Evolutionary conservation across 2,888 invertebrate species (phyloP).

Genomic region (Eristalinus aeneus): DNA sequence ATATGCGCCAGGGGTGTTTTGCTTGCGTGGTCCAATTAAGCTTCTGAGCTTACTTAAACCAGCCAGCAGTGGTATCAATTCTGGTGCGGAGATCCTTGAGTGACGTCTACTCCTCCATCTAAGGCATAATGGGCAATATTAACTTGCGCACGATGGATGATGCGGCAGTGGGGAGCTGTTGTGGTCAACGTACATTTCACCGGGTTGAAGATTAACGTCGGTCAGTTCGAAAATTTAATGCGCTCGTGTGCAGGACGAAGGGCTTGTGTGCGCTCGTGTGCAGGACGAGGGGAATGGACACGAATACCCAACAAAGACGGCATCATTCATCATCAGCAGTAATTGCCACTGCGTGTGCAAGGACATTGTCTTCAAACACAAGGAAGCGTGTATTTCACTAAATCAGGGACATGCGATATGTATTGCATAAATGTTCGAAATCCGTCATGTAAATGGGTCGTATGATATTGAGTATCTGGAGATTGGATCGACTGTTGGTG

Average conservation of each 20-base stretch:
- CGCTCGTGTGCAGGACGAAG: not conserved
- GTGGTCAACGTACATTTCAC: too few relatives aligned
- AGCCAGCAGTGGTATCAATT: too few relatives aligned
- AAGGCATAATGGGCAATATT: constrained; percentile 3
- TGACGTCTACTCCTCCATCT: not conserved
- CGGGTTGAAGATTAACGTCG: constrained; percentile 21
- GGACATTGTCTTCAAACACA: not conserved
- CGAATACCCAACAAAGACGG: constrained; percentile 8
- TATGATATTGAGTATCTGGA: not conserved
- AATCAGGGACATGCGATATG: constrained; percentile 32
- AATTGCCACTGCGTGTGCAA: constrained; percentile 25
- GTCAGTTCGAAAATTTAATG: constrained; percentile 21
- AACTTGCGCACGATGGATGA: not conserved
- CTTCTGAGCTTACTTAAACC: too few relatives aligned
- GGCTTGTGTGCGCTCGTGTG: constrained; percentile 5
- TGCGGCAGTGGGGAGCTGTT: not conserved
- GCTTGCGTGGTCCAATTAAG: not conserved
- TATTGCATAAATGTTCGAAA: constrained; percentile 8
- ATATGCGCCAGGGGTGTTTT: not conserved
- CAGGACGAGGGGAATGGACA: not conserved
- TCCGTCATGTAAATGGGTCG: constrained; percentile 9
- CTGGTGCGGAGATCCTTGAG: too few relatives aligned
- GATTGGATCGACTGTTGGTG: not conserved
- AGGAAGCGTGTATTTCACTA: constrained; percentile 8
- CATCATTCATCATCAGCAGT: constrained; percentile 29